phyloP scores from a whole-genome alignment of 2,888 invertebrate species.

The Oxycera nigricornis region DNA sequence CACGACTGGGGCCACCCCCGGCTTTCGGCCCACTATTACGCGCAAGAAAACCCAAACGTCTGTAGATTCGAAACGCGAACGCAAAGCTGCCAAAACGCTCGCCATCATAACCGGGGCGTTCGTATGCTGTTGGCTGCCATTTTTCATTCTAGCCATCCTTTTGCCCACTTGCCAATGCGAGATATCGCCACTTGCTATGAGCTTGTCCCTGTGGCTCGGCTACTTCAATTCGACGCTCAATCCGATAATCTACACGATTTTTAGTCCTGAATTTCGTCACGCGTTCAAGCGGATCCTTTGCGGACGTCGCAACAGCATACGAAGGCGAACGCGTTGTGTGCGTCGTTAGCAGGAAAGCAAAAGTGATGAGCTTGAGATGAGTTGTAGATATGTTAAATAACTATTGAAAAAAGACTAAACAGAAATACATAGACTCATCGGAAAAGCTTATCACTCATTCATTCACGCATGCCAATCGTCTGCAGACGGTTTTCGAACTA shows the following conservation, averaged over 20 bases:
- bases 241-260: conserved; percentile 89
- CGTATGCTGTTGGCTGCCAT: conserved; percentile 94
- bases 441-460: conserved; percentile 24
- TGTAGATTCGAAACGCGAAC: conserved; percentile 77
- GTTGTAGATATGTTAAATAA: conserved; percentile 27
- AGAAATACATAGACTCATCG: neutral
- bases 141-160: conserved; percentile 90
- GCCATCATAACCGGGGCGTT: conserved; percentile 94
- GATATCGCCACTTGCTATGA: conserved; percentile 78
- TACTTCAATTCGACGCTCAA: conserved; percentile 90
- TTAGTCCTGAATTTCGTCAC: conserved; percentile 90
- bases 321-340: conserved; percentile 40
- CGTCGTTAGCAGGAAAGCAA: conserved; percentile 41
- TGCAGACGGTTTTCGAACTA: conserved; percentile 21
- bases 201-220: conserved; percentile 89
- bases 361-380: conserved; percentile 42
- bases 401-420: neutral
- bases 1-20: conserved; percentile 55
- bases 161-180: conserved; percentile 84
- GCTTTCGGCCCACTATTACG: conserved; percentile 48
- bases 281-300: conserved; percentile 88
- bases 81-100: conserved; percentile 93
- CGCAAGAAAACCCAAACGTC: conserved; percentile 60
- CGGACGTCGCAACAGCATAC: conserved; percentile 42
- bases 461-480: neutral